These are phyloP conservation scores for Bombus confusus DNA, from an alignment of 1,140 invertebrate species.

Conservation along the genomic window DNA sequence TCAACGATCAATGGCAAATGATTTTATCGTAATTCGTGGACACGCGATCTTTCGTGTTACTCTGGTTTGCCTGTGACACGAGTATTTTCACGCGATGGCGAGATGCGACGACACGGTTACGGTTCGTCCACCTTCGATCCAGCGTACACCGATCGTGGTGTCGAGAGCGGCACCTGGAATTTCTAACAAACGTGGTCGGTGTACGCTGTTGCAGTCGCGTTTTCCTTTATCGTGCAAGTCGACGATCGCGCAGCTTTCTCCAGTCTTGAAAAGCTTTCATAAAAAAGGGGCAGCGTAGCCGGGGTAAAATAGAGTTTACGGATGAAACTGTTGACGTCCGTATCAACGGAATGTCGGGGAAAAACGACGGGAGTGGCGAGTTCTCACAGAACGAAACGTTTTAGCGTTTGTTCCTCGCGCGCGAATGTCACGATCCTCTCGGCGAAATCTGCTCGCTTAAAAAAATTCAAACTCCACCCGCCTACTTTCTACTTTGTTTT, in stretches of 20 bases:
- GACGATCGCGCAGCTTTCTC: neutral
- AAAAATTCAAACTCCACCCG: constrained; percentile 17
- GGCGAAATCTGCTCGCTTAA: constrained; percentile 41
- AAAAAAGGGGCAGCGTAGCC: too few species aligned
- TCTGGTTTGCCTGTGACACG: neutral
- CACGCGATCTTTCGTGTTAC: neutral
- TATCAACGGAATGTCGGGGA: constrained; percentile 15
- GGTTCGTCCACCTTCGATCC: neutral
- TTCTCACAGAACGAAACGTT: constrained; percentile 3
- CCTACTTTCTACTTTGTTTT: constrained; percentile 24
- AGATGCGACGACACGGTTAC: neutral
- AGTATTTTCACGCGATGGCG: neutral
- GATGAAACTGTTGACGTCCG: constrained; percentile 22
- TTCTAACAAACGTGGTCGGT: neutral
- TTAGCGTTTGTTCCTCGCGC: constrained; percentile 28
- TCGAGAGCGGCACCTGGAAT: neutral
- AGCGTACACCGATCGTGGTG: neutral
- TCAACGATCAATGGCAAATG: neutral
- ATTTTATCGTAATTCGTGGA: neutral
- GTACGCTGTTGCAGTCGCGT: neutral
- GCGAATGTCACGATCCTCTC: constrained; percentile 49
- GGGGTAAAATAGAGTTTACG: neutral
- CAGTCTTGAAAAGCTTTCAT: neutral
- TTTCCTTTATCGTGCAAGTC: neutral
- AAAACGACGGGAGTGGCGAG: constrained; percentile 24